Conservation (phyloP, 2,888 invertebrate genomes). For the Platycheirus albimanus region DNA sequence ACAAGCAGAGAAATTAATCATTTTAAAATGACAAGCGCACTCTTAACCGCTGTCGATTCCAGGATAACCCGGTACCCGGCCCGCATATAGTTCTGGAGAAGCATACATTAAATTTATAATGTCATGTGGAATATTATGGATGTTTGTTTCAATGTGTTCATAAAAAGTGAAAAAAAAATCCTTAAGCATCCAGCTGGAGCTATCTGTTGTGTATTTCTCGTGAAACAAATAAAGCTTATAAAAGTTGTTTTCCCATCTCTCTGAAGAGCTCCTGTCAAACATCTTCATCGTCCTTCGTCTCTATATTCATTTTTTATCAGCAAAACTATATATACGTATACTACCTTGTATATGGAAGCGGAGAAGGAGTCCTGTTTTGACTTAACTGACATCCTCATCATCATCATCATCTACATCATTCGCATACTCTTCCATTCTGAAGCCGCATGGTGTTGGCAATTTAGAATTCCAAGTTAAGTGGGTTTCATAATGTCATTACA, state of each 20-base stretch:
- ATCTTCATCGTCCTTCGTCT: slow-evolving; percentile 9
- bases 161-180: slow-evolving; percentile 30
- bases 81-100: background rate
- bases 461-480: slow-evolving; percentile 69
- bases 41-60: slow-evolving; percentile 65
- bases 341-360: too few species aligned
- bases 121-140: background rate
- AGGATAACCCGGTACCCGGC: slow-evolving; percentile 11
- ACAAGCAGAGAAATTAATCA: slow-evolving; percentile 66
- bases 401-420: slow-evolving; percentile 44
- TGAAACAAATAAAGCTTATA: slow-evolving; percentile 66
- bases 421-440: slow-evolving; percentile 26
- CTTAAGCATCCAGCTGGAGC: slow-evolving; percentile 34
- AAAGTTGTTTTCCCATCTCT: slow-evolving; percentile 37
- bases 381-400: slow-evolving; percentile 63
- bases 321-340: background rate
- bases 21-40: slow-evolving; percentile 72
- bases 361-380: slow-evolving; percentile 21
- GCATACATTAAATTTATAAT: background rate
- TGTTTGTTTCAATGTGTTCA: slow-evolving; percentile 11
- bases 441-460: slow-evolving; percentile 65
- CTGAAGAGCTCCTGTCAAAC: slow-evolving; percentile 16
- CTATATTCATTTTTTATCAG: slow-evolving; percentile 39
- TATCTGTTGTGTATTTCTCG: slow-evolving; percentile 26
- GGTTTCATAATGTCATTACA: slow-evolving; percentile 74